These are phyloP conservation scores for Pseudomyrmex concolor DNA, from an alignment of 1,140 invertebrate species.

Conservation along the genomic window DNA sequence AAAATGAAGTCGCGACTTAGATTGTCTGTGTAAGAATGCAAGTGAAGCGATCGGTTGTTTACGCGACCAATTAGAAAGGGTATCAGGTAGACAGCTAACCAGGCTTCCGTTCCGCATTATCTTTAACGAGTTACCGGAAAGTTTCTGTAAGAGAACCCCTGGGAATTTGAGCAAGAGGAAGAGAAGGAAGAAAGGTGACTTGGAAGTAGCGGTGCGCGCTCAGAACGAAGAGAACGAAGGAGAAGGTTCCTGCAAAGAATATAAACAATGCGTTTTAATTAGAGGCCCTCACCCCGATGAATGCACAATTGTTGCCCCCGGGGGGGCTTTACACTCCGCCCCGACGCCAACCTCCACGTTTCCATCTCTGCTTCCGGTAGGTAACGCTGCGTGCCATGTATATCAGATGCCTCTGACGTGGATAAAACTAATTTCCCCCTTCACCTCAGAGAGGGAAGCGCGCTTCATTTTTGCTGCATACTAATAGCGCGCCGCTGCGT, in stretches of 20 bases:
- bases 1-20: conserved; percentile 21
- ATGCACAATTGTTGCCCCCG: conserved; percentile 80
- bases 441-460: conserved; percentile 21
- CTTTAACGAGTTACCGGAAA: conserved; percentile 71
- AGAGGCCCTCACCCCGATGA: conserved; percentile 79
- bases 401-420: conserved; percentile 65
- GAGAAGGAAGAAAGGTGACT: conserved; percentile 26
- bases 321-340: conserved; percentile 66
- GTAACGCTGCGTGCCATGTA: conserved; percentile 62
- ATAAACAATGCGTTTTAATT: conserved; percentile 85
- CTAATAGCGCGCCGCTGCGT: conserved; percentile 61
- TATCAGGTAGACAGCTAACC: conserved; percentile 45
- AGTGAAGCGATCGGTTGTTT: conserved; percentile 63
- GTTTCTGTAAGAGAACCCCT: conserved; percentile 66
- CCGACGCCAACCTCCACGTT: conserved; percentile 52
- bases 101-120: conserved; percentile 61
- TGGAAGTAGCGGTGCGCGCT: conserved; percentile 29
- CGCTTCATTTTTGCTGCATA: conserved; percentile 72
- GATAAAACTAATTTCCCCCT: conserved; percentile 72
- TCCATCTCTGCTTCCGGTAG: conserved; percentile 54
- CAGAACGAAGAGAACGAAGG: conserved; percentile 27
- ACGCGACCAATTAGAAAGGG: conserved; percentile 50
- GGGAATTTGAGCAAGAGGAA: conserved; percentile 24
- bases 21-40: conserved; percentile 9
- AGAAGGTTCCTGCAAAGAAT: conserved; percentile 80